Evolutionary conservation across 2,888 invertebrate species (phyloP).

Genomic region (Eilema griseolum): DNA sequence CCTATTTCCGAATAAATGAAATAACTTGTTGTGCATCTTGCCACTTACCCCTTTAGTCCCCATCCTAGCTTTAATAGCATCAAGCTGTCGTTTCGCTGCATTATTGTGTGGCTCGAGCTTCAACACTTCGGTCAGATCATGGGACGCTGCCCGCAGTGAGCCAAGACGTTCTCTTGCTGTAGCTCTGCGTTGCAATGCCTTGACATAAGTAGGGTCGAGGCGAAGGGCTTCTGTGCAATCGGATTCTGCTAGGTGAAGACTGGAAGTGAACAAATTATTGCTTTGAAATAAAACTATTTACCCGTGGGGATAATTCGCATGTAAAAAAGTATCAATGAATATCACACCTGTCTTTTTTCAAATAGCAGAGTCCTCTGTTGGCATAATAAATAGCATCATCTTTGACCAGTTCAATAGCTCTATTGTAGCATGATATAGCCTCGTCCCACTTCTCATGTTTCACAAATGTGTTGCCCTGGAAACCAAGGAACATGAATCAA

Average conservation of each 20-base stretch:
- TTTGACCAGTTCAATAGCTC: conserved; percentile 94
- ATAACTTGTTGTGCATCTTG: neutral
- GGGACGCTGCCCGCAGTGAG: conserved; percentile 90
- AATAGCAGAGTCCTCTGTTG: conserved; percentile 95
- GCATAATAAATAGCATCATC: conserved; percentile 94
- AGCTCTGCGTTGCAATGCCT: conserved; percentile 94
- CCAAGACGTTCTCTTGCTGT: conserved; percentile 91
- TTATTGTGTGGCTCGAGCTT: conserved; percentile 93
- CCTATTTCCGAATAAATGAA: no score
- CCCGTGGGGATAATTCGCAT: no score
- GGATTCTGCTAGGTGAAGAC: conserved; percentile 90
- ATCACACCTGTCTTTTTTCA: conserved; percentile 92
- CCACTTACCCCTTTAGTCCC: conserved; percentile 81
- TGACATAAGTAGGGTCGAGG: conserved; percentile 92
- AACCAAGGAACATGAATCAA: conserved; percentile 43
- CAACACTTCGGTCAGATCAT: conserved; percentile 90
- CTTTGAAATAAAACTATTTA: neutral
- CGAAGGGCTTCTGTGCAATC: conserved; percentile 94
- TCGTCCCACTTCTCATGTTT: conserved; percentile 93
- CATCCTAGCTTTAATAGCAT: conserved; percentile 84
- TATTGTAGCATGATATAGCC: conserved; percentile 94
- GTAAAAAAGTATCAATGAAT: neutral
- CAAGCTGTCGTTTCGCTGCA: conserved; percentile 88
- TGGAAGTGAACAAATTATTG: conserved; percentile 57
- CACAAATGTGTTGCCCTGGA: conserved; percentile 93